These are phyloP conservation scores for Chymomyza costata DNA, from an alignment of 1,140 invertebrate species.

Conservation along the genomic window DNA sequence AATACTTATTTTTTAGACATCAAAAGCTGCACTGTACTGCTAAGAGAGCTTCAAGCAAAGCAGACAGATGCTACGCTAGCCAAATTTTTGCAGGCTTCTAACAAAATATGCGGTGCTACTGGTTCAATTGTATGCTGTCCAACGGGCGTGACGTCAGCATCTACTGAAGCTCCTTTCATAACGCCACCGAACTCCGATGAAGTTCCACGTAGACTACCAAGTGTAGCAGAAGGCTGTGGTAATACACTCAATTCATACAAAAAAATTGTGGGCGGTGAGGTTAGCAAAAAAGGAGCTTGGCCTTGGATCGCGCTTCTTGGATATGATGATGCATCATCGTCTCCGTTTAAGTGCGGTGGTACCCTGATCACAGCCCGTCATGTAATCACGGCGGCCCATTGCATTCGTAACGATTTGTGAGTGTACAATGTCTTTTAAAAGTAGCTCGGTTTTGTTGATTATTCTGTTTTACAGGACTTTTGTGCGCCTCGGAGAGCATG, in stretches of 20 bases:
- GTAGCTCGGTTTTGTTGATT: conserved; percentile 5
- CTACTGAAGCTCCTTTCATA: conserved; percentile 3
- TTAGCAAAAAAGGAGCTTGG: conserved; percentile 67
- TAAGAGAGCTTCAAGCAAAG: conserved; percentile 34
- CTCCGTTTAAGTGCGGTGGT: conserved; percentile 68
- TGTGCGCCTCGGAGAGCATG: conserved; percentile 71
- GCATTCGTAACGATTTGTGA: conserved; percentile 56
- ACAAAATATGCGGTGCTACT: conserved; percentile 39
- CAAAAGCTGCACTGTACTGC: conserved; percentile 39
- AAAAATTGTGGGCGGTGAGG: conserved; percentile 75
- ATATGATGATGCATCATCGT: conserved; percentile 51
- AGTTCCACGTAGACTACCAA: conserved; percentile 46
- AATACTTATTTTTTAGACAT: conserved; percentile 29
- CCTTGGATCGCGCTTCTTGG: conserved; percentile 68
- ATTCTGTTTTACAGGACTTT: conserved; percentile 28
- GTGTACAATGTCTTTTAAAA: background rate
- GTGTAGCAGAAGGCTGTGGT: conserved; percentile 72
- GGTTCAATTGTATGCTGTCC: conserved; percentile 54
- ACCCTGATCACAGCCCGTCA: conserved; percentile 67
- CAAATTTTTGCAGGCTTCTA: conserved; percentile 49
- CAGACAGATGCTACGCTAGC: conserved; percentile 44
- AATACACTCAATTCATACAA: conserved; percentile 51
- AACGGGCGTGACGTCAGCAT: conserved; percentile 19
- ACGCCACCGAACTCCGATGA: conserved; percentile 19
- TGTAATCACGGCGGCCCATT: conserved; percentile 69